Evolutionary conservation across 2,888 invertebrate genomes (phyloP).

Genomic region (Apodemia zela): DNA sequence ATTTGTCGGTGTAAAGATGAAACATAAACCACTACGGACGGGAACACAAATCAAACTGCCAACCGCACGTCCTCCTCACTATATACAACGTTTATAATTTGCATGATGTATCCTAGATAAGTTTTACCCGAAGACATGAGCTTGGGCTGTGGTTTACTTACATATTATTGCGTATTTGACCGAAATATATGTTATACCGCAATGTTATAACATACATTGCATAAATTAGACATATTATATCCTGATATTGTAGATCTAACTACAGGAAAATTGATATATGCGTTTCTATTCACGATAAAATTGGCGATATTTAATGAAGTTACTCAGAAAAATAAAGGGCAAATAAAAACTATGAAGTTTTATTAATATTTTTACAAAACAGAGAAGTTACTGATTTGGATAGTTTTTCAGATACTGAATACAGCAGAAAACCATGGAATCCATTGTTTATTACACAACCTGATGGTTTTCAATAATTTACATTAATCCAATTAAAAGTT

Average conservation of each 20-base stretch:
- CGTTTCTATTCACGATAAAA: neutral
- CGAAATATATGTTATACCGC: slow-evolving; percentile 3
- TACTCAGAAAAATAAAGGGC: neutral
- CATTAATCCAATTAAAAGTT: too few species aligned
- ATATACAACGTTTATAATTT: slow-evolving; percentile 31
- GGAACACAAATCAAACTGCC: slow-evolving; percentile 66
- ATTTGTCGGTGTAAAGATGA: slow-evolving; percentile 33
- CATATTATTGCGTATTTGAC: neutral
- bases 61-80: slow-evolving; percentile 52
- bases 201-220: slow-evolving; percentile 3
- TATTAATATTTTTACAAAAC: too few species aligned
- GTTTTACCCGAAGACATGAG: neutral
- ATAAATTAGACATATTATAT: slow-evolving; percentile 5
- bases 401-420: too few species aligned
- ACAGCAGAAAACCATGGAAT: too few species aligned
- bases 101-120: slow-evolving; percentile 6
- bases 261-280: neutral
- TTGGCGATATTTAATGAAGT: slow-evolving; percentile 1
- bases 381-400: too few species aligned
- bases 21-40: slow-evolving; percentile 70
- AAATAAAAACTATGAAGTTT: too few species aligned
- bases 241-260: slow-evolving; percentile 1
- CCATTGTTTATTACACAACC: too few species aligned
- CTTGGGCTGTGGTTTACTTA: neutral
- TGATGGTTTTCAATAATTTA: too few species aligned